These are phyloP conservation scores for Clarias pachynema DNA, from an alignment of 2,797 vertebrate species.

Conservation along the genomic window DNA sequence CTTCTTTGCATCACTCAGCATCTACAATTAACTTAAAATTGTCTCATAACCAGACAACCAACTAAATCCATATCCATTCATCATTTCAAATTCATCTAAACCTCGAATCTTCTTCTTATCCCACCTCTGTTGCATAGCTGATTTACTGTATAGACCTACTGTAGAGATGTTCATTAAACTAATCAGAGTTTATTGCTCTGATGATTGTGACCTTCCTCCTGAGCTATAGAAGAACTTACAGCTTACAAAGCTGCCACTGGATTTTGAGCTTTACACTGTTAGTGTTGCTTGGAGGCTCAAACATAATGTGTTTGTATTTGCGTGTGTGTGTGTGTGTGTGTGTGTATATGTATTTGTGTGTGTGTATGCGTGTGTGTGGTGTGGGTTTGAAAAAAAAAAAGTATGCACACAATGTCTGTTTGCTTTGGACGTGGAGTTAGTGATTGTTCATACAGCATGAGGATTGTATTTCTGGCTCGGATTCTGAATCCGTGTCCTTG, in stretches of 20 bases:
- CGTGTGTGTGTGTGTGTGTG: neutral
- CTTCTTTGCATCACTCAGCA: neutral
- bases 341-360: neutral
- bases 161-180: constrained; percentile 54
- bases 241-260: neutral
- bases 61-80: neutral
- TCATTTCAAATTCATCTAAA: neutral
- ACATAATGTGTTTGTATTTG: neutral
- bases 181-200: constrained; percentile 67
- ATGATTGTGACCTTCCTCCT: constrained; percentile 16
- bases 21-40: neutral
- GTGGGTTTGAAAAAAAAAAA: constrained; percentile 2
- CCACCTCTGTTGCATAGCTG: constrained; percentile 41
- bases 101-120: neutral
- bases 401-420: constrained; percentile 15
- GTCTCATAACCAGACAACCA: neutral
- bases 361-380: neutral
- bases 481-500: constrained; percentile 2
- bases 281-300: neutral
- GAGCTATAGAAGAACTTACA: neutral
- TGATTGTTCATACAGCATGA: constrained; percentile 28
- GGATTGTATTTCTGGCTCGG: constrained; percentile 25
- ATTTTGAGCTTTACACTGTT: neutral
- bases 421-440: constrained; percentile 22
- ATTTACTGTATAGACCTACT: constrained; percentile 67